Percentiles rank a stretch among this genome's conserved stretches.
Conservation (phyloP, 2,113 vertebrate species). For the Heptranchias perlo region DNA sequence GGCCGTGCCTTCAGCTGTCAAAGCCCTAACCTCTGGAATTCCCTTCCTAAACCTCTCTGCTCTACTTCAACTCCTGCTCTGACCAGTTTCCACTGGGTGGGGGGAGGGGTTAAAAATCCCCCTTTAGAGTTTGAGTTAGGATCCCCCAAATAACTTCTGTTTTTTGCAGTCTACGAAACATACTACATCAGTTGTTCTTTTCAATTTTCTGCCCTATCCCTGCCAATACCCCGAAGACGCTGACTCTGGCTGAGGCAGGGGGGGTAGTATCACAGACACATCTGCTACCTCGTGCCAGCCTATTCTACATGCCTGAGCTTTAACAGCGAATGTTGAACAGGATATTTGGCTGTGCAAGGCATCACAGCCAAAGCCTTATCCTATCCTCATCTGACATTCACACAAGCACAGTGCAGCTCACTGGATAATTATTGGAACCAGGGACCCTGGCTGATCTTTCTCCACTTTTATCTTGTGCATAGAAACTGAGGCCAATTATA, state of each 20-base stretch:
- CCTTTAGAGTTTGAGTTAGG: not conserved
- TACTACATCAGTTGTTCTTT: not conserved
- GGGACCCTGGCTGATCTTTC: not conserved
- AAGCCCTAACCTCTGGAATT: not conserved
- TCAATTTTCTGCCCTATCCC: not conserved
- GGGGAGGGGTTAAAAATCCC: not conserved
- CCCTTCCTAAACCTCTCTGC: not conserved
- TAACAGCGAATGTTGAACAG: not conserved
- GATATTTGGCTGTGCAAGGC: not conserved
- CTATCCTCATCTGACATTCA: not conserved
- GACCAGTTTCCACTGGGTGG: too few relatives aligned
- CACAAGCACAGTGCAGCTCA: not conserved
- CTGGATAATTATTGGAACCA: not conserved
- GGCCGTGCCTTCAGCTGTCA: too few relatives aligned
- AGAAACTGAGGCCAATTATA: too few relatives aligned
- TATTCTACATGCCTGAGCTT: not conserved
- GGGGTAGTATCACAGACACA: not conserved
- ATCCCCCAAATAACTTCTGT: not conserved
- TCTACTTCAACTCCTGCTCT: not conserved
- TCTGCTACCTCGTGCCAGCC: not conserved
- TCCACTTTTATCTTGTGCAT: too few relatives aligned
- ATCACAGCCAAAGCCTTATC: not conserved
- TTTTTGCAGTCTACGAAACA: not conserved
- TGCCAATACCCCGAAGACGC: not conserved
- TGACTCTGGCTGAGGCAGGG: not conserved